Percentiles rank a stretch among this genome's conserved stretches.
phyloP scores from a whole-genome alignment of 2,113 vertebrate genomes.

The Amblyopsis rosae region DNA sequence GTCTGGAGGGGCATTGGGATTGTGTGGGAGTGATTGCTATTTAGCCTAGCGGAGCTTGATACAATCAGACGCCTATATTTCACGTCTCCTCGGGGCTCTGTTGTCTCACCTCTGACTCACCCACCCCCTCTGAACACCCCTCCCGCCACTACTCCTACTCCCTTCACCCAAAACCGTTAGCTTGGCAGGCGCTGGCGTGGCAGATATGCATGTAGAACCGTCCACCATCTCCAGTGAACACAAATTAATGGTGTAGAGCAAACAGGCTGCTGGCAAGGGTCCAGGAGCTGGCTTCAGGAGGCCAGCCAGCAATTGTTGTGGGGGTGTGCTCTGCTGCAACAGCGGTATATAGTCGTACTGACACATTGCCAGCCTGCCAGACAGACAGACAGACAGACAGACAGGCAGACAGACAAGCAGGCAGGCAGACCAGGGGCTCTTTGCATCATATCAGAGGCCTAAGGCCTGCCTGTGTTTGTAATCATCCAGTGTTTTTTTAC shows the following conservation, averaged over 20 bases:
- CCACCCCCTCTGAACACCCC: constrained; percentile 30
- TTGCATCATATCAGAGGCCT: constrained; percentile 79
- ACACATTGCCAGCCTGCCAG: constrained; percentile 78
- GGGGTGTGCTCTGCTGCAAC: constrained; percentile 60
- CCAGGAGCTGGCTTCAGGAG: constrained; percentile 80
- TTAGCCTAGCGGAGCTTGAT: constrained; percentile 78
- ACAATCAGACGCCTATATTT: constrained; percentile 75
- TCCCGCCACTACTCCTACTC: constrained; percentile 53
- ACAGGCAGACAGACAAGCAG: constrained; percentile 62
- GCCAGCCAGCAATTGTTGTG: constrained; percentile 84
- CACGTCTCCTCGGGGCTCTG: constrained; percentile 77
- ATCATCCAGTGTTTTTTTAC: constrained; percentile 79
- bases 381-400: constrained; percentile 39
- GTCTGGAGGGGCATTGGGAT: constrained; percentile 73
- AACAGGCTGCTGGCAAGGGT: constrained; percentile 84
- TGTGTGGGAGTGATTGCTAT: constrained; percentile 81
- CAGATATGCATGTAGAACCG: constrained; percentile 82
- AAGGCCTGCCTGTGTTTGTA: constrained; percentile 82
- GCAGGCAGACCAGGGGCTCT: constrained; percentile 68
- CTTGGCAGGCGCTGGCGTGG: constrained; percentile 82
- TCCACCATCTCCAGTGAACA: constrained; percentile 90
- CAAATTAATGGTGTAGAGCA: constrained; percentile 92
- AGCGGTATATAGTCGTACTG: constrained; percentile 55
- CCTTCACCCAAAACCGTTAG: constrained; percentile 79
- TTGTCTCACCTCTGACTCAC: constrained; percentile 37